Conservation (phyloP, 2,888 invertebrate genomes). For the Diarsia dahlii region DNA sequence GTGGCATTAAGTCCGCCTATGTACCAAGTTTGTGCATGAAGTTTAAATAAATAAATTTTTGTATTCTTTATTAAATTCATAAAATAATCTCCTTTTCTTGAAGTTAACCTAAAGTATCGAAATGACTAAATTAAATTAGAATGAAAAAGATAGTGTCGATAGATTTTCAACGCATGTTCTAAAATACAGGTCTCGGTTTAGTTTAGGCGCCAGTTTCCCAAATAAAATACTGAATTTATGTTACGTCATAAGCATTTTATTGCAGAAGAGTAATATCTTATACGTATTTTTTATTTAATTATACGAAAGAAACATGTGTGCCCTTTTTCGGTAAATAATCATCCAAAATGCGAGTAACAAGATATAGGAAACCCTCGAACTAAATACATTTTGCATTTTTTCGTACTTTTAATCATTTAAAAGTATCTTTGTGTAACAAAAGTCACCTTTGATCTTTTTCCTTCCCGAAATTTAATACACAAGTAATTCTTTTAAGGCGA, state of each 20-base stretch:
- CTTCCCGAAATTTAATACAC: slow-evolving; percentile 40
- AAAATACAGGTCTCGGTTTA: background rate
- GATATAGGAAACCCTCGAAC: background rate
- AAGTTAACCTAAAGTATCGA: too few relatives aligned
- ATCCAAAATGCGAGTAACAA: background rate
- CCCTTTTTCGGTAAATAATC: background rate
- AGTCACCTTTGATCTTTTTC: slow-evolving; percentile 46
- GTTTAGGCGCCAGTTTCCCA: background rate
- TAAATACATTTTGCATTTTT: slow-evolving; percentile 10
- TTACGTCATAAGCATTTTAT: background rate
- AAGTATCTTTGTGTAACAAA: slow-evolving; percentile 15
- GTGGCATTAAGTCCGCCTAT: too few relatives aligned
- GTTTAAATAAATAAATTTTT: too few relatives aligned
- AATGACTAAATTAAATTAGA: too few relatives aligned
- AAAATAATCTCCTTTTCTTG: too few relatives aligned
- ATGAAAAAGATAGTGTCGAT: too few relatives aligned
- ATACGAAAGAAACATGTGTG: too few relatives aligned
- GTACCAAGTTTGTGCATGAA: too few relatives aligned
- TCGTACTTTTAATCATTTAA: slow-evolving; percentile 17
- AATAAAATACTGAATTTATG: background rate
- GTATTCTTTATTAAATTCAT: too few relatives aligned
- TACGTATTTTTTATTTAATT: too few relatives aligned
- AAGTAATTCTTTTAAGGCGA: slow-evolving; percentile 58
- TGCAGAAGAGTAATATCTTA: too few relatives aligned
- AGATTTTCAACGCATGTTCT: background rate